Evolutionary conservation across 2,888 invertebrate genomes (phyloP).

Genomic region (Tenthredo notha): DNA sequence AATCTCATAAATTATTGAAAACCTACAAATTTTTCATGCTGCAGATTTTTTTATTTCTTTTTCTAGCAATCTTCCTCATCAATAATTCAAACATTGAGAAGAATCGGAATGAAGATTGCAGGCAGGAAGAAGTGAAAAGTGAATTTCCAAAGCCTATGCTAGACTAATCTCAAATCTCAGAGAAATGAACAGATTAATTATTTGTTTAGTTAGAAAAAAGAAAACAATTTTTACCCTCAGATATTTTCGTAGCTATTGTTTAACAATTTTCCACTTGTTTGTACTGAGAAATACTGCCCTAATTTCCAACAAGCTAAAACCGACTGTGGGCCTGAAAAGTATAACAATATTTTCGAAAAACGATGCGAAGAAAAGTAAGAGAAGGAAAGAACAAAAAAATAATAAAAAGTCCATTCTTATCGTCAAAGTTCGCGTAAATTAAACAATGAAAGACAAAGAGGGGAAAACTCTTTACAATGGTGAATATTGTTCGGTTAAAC

Average conservation of each 20-base stretch:
- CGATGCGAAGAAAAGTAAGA: neutral
- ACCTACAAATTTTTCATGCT: neutral
- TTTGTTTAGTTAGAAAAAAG: neutral
- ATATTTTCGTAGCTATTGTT: neutral
- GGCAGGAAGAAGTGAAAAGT: neutral
- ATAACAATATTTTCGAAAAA: neutral
- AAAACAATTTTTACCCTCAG: neutral
- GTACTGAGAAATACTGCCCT: neutral
- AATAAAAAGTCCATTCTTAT: neutral
- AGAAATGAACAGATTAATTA: neutral
- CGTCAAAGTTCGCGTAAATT: slow-evolving; percentile 29
- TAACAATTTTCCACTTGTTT: neutral
- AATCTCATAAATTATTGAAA: neutral
- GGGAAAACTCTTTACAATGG: neutral
- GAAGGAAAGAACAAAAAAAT: neutral
- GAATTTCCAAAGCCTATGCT: neutral
- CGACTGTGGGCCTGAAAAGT: neutral
- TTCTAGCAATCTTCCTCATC: neutral
- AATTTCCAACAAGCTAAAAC: neutral
- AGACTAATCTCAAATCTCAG: neutral
- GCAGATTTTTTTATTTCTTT: neutral
- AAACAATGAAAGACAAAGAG: neutral
- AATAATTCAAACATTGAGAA: neutral
- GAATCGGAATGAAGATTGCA: neutral
- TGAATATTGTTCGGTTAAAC: slow-evolving; percentile 8